Base-by-base conservation (phyloP, 1,140 invertebrate species). In the Linepithema humile region DNA sequence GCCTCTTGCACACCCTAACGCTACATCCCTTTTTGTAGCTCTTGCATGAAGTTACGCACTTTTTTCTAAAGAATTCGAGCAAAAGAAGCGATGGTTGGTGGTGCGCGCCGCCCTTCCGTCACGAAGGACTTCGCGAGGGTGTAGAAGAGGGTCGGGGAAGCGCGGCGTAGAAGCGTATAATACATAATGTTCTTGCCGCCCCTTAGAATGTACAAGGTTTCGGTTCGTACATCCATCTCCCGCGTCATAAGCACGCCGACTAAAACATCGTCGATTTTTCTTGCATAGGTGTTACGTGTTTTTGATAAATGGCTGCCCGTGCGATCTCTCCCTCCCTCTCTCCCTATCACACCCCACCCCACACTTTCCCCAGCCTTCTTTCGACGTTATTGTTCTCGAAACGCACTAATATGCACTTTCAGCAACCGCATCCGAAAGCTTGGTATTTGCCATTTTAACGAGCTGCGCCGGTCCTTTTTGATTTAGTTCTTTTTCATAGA, bases 191-290 rank as follows among this genome's bases (percentile, higher is more conserved):
- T 91, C 89, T 90, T 90, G 87, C 78, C 75, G 67, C 75, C 73
- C 75, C 32, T 77, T 85, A 85, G 88, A 86, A 83, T 85, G 88
- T 91, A 88, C 84, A 90, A 86, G 90, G 85, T 84, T 89, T 87
- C 86, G 83, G 83, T 78, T 82, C 83, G 85, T 89, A 92, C 90
- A 92, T 92, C 90, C 87, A 91, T 92, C 91, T 92, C 90, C 57
- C 86, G 78, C 84, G 90, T 92, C 91, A 92, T 87, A 86, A 86
- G 85, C 91, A 92, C 82, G 69, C 89, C 85, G 84, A 62, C 89
- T 90, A 88, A 89, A 90, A 91, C 90, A 91, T 91, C 85, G 90
- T 90, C 90, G 89, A 91, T 91, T 91, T 91, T 91, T 91, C 90
- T 91, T 89, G 89, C 90, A 91, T 91, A 90, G 88, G 88, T 91